Evolutionary conservation across 1,140 invertebrate species (phyloP).

Genomic region (Psilanteris sp.): DNA sequence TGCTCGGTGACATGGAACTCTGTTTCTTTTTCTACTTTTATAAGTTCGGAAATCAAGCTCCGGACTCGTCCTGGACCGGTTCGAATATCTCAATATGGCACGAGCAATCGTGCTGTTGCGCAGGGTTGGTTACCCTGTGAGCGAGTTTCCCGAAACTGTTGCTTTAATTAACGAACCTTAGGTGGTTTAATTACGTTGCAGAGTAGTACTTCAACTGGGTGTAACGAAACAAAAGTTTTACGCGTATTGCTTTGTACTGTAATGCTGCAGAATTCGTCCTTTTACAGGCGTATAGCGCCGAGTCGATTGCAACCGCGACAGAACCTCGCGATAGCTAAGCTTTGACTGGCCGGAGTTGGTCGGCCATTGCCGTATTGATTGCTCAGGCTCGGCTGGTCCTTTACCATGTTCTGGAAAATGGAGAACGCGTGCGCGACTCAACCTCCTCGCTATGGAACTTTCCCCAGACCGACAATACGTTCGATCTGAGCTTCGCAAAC

Average conservation of each 20-base stretch:
- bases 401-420: slow-evolving; percentile 54
- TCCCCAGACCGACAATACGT: slow-evolving; percentile 52
- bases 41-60: slow-evolving; percentile 48
- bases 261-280: background rate
- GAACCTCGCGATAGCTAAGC: slow-evolving; percentile 69
- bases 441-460: slow-evolving; percentile 50
- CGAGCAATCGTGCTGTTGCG: slow-evolving; percentile 70
- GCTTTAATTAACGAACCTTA: slow-evolving; percentile 15
- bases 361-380: slow-evolving; percentile 79
- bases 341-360: slow-evolving; percentile 72
- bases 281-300: slow-evolving; percentile 12
- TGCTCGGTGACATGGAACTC: slow-evolving; percentile 55
- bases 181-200: background rate
- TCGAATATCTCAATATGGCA: slow-evolving; percentile 50
- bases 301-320: slow-evolving; percentile 28
- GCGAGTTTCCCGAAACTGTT: slow-evolving; percentile 48
- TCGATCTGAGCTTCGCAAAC: slow-evolving; percentile 47
- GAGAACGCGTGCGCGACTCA: slow-evolving; percentile 55
- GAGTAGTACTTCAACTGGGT: too few relatives aligned
- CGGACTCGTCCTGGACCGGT: slow-evolving; percentile 61
- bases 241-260: background rate
- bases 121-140: slow-evolving; percentile 76
- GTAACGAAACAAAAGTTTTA: background rate
- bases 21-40: slow-evolving; percentile 56
- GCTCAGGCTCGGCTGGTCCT: slow-evolving; percentile 57